Percentiles rank a stretch among this genome's conserved stretches.
These are phyloP conservation scores for Leptodirus hochenwartii DNA, from an alignment of 2,888 invertebrate species.

Conservation along the genomic window DNA sequence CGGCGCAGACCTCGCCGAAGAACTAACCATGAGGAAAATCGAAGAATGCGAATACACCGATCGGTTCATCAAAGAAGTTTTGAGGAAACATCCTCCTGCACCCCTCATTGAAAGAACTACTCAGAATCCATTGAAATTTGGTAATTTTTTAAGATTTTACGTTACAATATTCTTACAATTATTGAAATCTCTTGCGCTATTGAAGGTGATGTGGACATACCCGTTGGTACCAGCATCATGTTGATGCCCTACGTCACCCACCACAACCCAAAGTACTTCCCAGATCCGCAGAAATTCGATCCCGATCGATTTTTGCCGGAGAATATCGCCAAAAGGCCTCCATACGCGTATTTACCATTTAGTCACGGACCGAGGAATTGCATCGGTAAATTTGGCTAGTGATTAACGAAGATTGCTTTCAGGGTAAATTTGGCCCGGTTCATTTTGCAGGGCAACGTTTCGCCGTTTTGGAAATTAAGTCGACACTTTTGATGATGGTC, in stretches of 20 bases:
- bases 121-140: too few relatives aligned
- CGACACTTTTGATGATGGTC: too few relatives aligned
- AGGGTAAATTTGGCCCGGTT: constrained; percentile 22
- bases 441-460: too few relatives aligned
- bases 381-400: constrained; percentile 18
- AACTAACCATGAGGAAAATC: constrained; percentile 28
- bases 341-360: constrained; percentile 11
- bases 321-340: constrained; percentile 14
- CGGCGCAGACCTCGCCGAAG: constrained; percentile 17
- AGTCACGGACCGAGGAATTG: constrained; percentile 10
- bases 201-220: constrained; percentile 8
- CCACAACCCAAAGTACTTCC: constrained; percentile 15
- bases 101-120: constrained; percentile 11
- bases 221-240: constrained; percentile 8
- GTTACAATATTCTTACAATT: not conserved
- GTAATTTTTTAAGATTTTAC: constrained; percentile 8
- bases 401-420: too few relatives aligned
- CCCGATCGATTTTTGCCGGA: constrained; percentile 27
- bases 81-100: constrained; percentile 10
- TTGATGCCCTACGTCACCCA: constrained; percentile 9
- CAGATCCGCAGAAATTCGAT: constrained; percentile 18
- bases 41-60: constrained; percentile 12
- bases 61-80: constrained; percentile 13
- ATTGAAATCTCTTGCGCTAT: constrained; percentile 2
- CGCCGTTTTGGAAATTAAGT: too few relatives aligned